Evolutionary conservation across 2,797 vertebrate genomes (phyloP), one percentile per base, ranked within the genome.

Genomic region (Acanthurus leucopareius): DNA sequence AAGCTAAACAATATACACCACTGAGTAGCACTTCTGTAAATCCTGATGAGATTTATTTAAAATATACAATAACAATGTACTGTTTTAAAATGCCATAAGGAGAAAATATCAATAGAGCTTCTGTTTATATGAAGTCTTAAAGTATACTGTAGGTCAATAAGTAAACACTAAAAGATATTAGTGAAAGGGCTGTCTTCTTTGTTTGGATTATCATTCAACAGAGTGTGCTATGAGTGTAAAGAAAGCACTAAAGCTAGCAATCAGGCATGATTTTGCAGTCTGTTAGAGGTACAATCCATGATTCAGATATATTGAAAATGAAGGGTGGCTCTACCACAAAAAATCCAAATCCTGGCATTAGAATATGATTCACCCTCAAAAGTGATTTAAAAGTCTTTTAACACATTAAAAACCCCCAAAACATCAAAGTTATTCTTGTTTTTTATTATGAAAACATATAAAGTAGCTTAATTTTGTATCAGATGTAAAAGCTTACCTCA

Each of bases 181-280:
- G 48, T 10, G 53, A 17, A 40, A 17, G 44, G 44, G 10, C 11
- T 0, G 25, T 35, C 35, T 11, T 58, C 58, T 68, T 67, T 67
- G 52, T 80, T 78, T 73, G 53, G 52, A 75, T 81, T n/a, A 64
- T 40, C 47, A 11, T 10, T 63, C 57, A 40, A 35, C 35, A 9
- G n/a, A 58, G 62, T 20, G 20, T 5, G 48, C 19, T 60, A 35
- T 20, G 8, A 11, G 17, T 16, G 40, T 14, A 25, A 48, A 52
- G 14, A 14, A 2, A 11, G 19, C 44, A 10, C 32, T 51, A 16
- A 4, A 32, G 62, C 0, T 15, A 16, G 44, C 40, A 38, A 64
- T 25, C 10, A n/a, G 40, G 4, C 52, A 6, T 58, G 28, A 53
- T 45, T 48, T 54, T 38, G 51, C 10, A 4, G 14, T 42, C 17